Evolutionary conservation across 2,888 invertebrate species (phyloP).

Genomic region (Meandrusa payeni): DNA sequence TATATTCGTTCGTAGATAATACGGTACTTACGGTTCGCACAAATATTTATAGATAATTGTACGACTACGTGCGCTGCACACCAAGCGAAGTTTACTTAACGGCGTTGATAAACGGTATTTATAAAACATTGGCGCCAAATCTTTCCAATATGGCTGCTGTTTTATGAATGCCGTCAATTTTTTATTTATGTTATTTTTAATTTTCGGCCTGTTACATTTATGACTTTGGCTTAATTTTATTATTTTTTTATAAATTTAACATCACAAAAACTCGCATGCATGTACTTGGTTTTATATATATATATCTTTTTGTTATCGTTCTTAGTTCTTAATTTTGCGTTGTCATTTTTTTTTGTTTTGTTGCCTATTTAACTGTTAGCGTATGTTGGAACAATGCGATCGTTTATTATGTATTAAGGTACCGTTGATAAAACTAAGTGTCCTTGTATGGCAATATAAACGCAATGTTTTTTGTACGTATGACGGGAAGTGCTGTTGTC

Average conservation of each 20-base stretch:
- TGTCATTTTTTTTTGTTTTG: constrained; percentile 54
- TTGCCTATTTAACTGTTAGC: constrained; percentile 55
- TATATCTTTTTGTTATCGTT: constrained; percentile 56
- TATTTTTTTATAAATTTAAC: constrained; percentile 36
- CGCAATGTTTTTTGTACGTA: neutral
- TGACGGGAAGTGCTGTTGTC: constrained; percentile 7
- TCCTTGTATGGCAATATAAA: constrained; percentile 18
- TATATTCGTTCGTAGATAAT: constrained; percentile 36
- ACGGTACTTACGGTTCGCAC: constrained; percentile 73
- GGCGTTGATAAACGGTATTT: constrained; percentile 23
- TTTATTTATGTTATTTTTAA: constrained; percentile 28
- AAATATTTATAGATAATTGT: constrained; percentile 42
- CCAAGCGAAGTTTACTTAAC: constrained; percentile 71
- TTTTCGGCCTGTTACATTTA: constrained; percentile 33
- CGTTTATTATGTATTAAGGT: constrained; percentile 1
- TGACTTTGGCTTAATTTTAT: constrained; percentile 30
- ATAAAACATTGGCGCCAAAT: constrained; percentile 34
- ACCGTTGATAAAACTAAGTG: constrained; percentile 16
- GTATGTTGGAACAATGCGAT: constrained; percentile 18
- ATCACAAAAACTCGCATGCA: constrained; percentile 61
- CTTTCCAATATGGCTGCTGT: constrained; percentile 30
- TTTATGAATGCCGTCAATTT: constrained; percentile 35
- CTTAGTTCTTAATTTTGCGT: constrained; percentile 53
- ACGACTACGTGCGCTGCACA: constrained; percentile 43
- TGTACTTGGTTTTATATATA: constrained; percentile 45